Percentiles rank a stretch among this genome's conserved stretches.
Conservation (phyloP, 2,888 invertebrate species). For the Chorisops tibialis region DNA sequence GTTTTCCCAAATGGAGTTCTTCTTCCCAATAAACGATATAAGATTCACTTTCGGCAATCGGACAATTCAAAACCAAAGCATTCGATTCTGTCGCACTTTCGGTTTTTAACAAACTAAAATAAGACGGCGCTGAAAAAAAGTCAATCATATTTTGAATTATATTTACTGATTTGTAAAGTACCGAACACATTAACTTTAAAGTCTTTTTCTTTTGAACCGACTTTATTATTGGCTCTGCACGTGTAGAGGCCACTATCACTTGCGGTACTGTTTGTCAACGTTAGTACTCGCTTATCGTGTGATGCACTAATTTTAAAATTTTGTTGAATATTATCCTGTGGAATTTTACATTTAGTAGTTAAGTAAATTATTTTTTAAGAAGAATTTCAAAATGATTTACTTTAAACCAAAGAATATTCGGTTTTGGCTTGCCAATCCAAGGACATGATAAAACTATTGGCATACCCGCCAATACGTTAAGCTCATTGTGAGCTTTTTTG, state of each 20-base stretch:
- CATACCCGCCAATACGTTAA: conserved; percentile 47
- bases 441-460: conserved; percentile 56
- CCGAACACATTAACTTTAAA: conserved; percentile 42
- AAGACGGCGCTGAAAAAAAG: neutral
- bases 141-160: neutral
- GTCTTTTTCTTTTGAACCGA: conserved; percentile 53
- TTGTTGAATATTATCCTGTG: neutral
- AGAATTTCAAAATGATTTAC: conserved; percentile 41
- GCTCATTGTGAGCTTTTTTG: too few relatives aligned
- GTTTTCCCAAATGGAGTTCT: neutral
- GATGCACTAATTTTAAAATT: neutral
- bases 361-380: neutral
- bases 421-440: conserved; percentile 52
- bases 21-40: conserved; percentile 2
- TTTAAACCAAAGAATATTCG: conserved; percentile 61
- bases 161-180: neutral
- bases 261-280: conserved; percentile 46
- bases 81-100: neutral
- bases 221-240: conserved; percentile 58
- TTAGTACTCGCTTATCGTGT: conserved; percentile 22
- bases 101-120: neutral
- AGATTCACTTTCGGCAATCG: neutral
- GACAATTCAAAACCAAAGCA: conserved; percentile 3
- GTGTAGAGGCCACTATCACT: conserved; percentile 59
- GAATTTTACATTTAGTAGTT: too few relatives aligned